Evolutionary conservation across 2,888 invertebrate species (phyloP), one percentile per base, ranked within the genome.

Genomic region (Onchidella celtica): DNA sequence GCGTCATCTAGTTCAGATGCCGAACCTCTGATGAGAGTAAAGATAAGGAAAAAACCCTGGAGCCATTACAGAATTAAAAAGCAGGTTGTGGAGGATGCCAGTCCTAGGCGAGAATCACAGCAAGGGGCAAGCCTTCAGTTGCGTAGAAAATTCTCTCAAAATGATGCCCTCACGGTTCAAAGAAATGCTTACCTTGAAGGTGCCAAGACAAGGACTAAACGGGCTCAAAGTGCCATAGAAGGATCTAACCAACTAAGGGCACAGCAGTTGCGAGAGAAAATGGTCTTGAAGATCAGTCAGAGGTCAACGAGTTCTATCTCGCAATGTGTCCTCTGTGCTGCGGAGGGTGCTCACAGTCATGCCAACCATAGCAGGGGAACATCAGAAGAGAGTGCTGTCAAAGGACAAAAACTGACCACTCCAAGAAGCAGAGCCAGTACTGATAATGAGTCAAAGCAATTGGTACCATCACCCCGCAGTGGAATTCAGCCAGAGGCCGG

Each of bases 151-250:
- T 47, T 72, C 27, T 72, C 72, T 27, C 72, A 72, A 27, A 40
- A 29, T 21, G 72, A 72, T 32, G 72, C 72, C 9, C 47, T 72
- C n/a, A 72, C 72, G 11, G 55, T 72, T 17, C 72, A 72, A 55
- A 72, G 72, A 55, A 72, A 72, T 27, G 72, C 72, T 2, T 47
- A 55, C 32, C n/a, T 72, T 2, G 72, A 47, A 9, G 47, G 29
- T 1, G 55, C 27, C 3, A 14, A 32, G 47, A 47, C 55, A 2
- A 24, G 27, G 55, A 72, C 47, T 27, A 72, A 72, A 32, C 14
- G 72, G 24, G 72, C 29, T 27, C n/a, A 72, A 32, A 72, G 72
- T 27, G 72, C 72, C 14, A 24, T 72, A n/a, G 70, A 70, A 29
- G n/a, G 38, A 11, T 32, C 66, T 14, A 17, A 29, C n/a, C 9